Evolutionary conservation across 1,140 invertebrate species (phyloP), one percentile per base, ranked within the genome.

Genomic region (Zaprionus capensis): DNA sequence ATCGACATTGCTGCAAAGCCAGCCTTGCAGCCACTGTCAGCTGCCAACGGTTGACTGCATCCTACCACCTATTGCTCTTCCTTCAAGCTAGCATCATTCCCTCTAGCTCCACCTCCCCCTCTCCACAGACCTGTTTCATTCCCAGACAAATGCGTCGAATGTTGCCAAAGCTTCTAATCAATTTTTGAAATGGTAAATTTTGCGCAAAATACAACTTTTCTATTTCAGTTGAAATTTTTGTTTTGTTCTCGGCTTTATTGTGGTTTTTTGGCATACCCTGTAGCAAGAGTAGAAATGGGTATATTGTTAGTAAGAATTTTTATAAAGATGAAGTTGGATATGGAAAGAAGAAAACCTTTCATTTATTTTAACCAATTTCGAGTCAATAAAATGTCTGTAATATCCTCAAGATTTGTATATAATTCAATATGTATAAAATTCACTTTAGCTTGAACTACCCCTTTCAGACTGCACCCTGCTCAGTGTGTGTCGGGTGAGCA

Each of bases 161-260:
- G 77, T 78, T 71, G 78, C 80, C 51, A 76, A 84, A 79, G 84
- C 81, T 85, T 88, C 85, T 90, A 88, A 88, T 88, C 85, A 85
- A 88, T 88, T 88, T 88, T 90, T 81, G 70, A 76, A 82, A 74
- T 82, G 70, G 26, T 75, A 75, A 76, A 75, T 74, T 79, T 82
- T 84, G 53, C 24, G 34, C 67, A 65, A 51, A 51, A 67, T 70
- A 59, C 71, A 82, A 83, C 66, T 75, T 88, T 88, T 78, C 83
- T 70, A 74, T 76, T 72, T 82, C 86, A 41, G 61, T 36, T 38
- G 20, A 71, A 56, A 71, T 63, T 63, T 78, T 74, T 78, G 44
- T 63, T 53, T 61, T 31, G n/a, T 61, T 53, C 56, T 36, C 17
- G 59, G 28, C 34, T 70, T 61, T 56, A 22, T 55, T 78, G 74